These are phyloP conservation scores for Brotula barbata DNA, from an alignment of 2,797 vertebrate genomes.

Conservation along the genomic window DNA sequence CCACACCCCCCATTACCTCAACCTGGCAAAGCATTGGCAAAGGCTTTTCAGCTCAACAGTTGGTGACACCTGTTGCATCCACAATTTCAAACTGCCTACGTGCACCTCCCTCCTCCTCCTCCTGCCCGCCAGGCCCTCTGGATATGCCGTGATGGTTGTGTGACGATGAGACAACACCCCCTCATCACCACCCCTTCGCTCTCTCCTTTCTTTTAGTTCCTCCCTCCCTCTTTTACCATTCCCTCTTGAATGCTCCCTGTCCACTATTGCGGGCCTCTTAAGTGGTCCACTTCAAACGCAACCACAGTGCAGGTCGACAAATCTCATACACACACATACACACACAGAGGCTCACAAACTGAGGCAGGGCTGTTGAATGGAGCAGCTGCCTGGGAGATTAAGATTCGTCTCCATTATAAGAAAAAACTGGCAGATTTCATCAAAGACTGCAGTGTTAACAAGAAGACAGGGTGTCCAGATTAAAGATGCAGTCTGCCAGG, in stretches of 20 bases:
- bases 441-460: conserved; percentile 77
- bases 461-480: conserved; percentile 74
- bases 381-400: conserved; percentile 82
- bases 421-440: conserved; percentile 72
- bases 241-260: conserved; percentile 51
- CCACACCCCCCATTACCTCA: conserved; percentile 48
- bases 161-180: conserved; percentile 42
- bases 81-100: conserved; percentile 45
- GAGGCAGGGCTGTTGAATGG: conserved; percentile 71
- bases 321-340: conserved; percentile 42
- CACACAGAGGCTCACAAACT: conserved; percentile 51
- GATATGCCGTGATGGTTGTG: conserved; percentile 1
- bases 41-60: conserved; percentile 53
- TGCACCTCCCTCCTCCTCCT: conserved; percentile 35
- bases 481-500: conserved; percentile 67
- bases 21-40: conserved; percentile 16
- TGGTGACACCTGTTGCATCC: conserved; percentile 66
- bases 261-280: conserved; percentile 42
- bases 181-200: conserved; percentile 7
- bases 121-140: conserved; percentile 33
- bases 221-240: conserved; percentile 29
- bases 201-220: conserved; percentile 16
- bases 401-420: conserved; percentile 73
- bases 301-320: conserved; percentile 67
- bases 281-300: conserved; percentile 68